Evolutionary conservation across 1,140 invertebrate species (phyloP), one percentile per base, ranked within the genome.

Genomic region (Glomeris maerens): DNA sequence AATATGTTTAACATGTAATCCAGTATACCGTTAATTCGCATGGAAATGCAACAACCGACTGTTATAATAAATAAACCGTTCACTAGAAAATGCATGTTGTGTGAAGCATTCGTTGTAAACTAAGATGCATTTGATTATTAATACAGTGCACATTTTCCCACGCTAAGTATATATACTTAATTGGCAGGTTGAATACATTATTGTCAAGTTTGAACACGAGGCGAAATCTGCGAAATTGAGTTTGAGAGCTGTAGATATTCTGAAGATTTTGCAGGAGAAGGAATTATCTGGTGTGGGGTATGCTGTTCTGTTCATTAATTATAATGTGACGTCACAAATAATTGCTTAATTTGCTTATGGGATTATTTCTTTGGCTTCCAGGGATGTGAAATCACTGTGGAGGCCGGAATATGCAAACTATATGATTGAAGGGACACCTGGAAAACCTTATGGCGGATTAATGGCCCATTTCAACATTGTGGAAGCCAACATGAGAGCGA

Each of bases 361-460:
- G n/a, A n/a, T n/a, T n/a, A 4, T 42, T 10, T 62, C 63, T 50
- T 55, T 45, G 50, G 36, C 55, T 49, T 45, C 53, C 73, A 74
- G 52, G 73, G 78, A 74, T 60, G 81, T 84, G 3, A 88, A 87
- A 62, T 91, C 84, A 2, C 66, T 94, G 20, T 99, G 95, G 95
- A 76, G 90, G 45, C 95, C 94, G 17, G 95, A 99, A 72, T 99
- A 95, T 75, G 94, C 87, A 25, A 81, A 86, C 42, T 99, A 98
- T 62, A 98, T 98, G 94, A 77, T 99, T 42, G 96, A 99, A 73
- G 95, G 95, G n/a, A 98, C 94, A 1, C 96, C 96, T 17, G 95
- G 95, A 7, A 82, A 87, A 62, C 95, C 95, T 0, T 91, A 91
- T 61, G 88, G 88, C 26, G 87, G 90, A 1, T 70, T 94, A 13